A percentile compares a stretch with the other conserved stretches of the same genome.
Evolutionary conservation across 1,140 invertebrate species (phyloP).

Genomic region (Panagrolaimus sp.): DNA sequence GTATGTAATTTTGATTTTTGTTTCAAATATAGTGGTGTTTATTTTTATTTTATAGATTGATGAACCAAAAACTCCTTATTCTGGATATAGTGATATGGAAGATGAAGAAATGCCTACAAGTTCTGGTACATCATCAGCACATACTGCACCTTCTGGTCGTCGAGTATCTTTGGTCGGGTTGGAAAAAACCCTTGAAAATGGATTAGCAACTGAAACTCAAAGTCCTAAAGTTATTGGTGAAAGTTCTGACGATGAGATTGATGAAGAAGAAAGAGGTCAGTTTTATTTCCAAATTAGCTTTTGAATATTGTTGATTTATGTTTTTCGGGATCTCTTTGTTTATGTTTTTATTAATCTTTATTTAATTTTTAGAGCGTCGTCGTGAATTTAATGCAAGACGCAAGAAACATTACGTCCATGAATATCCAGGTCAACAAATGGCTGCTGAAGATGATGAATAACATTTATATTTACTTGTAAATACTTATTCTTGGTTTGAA

Average conservation of each 20-base stretch:
- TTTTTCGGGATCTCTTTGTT: background rate
- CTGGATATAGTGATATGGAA: constrained; percentile 67
- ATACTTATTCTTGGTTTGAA: background rate
- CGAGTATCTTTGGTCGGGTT: constrained; percentile 54
- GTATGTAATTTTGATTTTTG: constrained; percentile 58
- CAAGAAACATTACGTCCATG: constrained; percentile 91
- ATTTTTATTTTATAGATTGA: constrained; percentile 49
- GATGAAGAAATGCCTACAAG: constrained; percentile 64
- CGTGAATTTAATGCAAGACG: constrained; percentile 68
- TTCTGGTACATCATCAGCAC: constrained; percentile 25
- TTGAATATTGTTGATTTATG: background rate
- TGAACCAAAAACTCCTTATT: constrained; percentile 84
- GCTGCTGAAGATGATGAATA: constrained; percentile 40
- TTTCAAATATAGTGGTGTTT: background rate
- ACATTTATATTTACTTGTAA: background rate
- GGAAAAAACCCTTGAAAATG: constrained; percentile 14
- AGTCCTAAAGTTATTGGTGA: constrained; percentile 20
- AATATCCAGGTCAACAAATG: constrained; percentile 28
- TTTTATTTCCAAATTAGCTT: constrained; percentile 34
- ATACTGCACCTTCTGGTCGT: constrained; percentile 29
- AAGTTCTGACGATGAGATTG: constrained; percentile 25
- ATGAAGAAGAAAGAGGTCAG: constrained; percentile 29
- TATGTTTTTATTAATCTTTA: background rate
- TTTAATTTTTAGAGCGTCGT: constrained; percentile 29
- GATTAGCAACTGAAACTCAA: background rate